Percentiles rank a stretch among this genome's conserved stretches.
phyloP scores from a whole-genome alignment of 2,113 vertebrate species.

The Mesitornis unicolor region DNA sequence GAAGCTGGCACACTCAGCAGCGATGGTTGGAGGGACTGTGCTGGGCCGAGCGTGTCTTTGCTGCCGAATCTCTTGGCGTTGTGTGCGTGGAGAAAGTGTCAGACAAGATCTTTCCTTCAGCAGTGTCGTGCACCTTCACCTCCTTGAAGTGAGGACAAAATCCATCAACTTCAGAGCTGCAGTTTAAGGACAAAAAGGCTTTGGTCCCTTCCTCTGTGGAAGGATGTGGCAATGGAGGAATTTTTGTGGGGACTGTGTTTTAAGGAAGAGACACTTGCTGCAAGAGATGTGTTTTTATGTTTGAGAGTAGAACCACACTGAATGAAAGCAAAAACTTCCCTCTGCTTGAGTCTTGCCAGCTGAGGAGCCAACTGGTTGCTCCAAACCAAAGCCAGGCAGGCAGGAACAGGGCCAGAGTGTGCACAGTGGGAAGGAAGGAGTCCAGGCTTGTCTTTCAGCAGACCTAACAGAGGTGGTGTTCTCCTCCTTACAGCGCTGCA shows the following conservation, averaged over 20 bases:
- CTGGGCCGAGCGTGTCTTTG: neutral
- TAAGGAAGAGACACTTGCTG: neutral
- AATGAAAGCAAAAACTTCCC: neutral
- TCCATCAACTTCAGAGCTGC: neutral
- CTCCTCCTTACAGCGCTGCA: neutral
- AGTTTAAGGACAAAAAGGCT: neutral
- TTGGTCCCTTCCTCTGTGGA: neutral
- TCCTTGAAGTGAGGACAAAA: neutral
- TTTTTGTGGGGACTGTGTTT: neutral
- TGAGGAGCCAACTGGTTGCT: neutral
- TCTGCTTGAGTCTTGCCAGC: neutral
- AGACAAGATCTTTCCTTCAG: neutral
- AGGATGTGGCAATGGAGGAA: neutral
- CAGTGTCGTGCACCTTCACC: neutral
- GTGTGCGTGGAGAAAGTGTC: neutral
- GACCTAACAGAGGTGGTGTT: neutral
- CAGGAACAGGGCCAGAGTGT: neutral
- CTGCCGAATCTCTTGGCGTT: neutral
- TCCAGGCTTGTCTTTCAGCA: neutral
- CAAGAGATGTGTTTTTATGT: neutral
- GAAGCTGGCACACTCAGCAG: neutral
- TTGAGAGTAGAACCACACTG: neutral
- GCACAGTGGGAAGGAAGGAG: neutral
- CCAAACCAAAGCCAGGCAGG: neutral
- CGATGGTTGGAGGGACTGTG: neutral